phyloP scores from a whole-genome alignment of 2,113 vertebrate genomes.

The Grantiella picta region DNA sequence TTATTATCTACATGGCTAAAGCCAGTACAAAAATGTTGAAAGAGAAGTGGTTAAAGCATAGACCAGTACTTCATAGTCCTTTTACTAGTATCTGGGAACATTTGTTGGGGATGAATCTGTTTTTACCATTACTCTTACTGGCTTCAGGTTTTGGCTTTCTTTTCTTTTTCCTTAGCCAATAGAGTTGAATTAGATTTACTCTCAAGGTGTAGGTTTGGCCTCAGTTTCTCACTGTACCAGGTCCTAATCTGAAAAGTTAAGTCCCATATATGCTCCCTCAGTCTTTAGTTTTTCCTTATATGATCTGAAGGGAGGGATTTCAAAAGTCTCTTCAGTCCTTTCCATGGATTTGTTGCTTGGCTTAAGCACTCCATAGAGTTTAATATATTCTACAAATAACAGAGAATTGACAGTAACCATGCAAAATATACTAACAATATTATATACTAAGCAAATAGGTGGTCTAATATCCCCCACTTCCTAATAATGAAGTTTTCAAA shows the following conservation, averaged over 20 bases:
- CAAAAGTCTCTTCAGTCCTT: not conserved
- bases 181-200: not conserved
- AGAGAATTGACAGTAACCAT: not conserved
- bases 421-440: not conserved
- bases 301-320: not conserved
- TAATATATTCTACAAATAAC: not conserved
- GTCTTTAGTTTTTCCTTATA: not conserved
- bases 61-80: not conserved
- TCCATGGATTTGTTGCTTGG: not conserved
- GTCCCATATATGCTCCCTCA: not conserved
- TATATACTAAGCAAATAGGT: not conserved
- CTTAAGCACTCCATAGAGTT: not conserved
- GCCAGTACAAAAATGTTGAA: not conserved
- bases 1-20: not conserved
- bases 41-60: not conserved
- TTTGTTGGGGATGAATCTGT: not conserved
- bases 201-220: not conserved
- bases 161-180: not conserved
- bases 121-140: not conserved
- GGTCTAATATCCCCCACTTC: not conserved
- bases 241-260: not conserved
- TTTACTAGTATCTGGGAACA: not conserved
- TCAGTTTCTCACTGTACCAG: not conserved
- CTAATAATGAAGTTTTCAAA: not conserved
- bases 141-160: not conserved